Percentiles rank a stretch among this genome's conserved stretches.
phyloP scores from a whole-genome alignment of 2,113 vertebrate genomes.

The Phaetusa simplex region DNA sequence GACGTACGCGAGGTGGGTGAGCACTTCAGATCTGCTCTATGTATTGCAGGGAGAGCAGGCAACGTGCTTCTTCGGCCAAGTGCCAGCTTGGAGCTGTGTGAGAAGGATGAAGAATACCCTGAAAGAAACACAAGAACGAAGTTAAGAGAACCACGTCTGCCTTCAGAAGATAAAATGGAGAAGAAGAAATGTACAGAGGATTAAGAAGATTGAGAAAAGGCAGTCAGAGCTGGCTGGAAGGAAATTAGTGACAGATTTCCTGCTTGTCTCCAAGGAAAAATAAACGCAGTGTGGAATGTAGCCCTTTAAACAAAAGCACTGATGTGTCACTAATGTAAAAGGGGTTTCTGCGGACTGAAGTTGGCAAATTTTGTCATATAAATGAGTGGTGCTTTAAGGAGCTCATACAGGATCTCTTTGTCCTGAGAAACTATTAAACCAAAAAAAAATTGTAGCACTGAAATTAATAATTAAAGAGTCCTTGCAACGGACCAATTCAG shows the following conservation, averaged over 20 bases:
- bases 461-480: slow-evolving; percentile 44
- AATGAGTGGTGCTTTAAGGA: background rate
- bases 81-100: background rate
- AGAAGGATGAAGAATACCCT: background rate
- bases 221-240: background rate
- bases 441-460: background rate
- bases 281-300: slow-evolving; percentile 2
- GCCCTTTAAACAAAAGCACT: background rate
- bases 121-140: background rate
- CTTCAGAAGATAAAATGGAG: slow-evolving; percentile 5
- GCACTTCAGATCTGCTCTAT: background rate
- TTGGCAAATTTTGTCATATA: background rate
- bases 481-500: background rate
- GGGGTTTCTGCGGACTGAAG: background rate
- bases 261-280: slow-evolving; percentile 9
- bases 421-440: background rate
- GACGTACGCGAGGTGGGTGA: background rate
- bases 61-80: background rate
- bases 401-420: background rate
- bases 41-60: background rate
- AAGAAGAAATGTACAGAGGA: background rate
- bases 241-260: slow-evolving; percentile 45
- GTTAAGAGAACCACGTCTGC: background rate
- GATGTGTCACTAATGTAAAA: background rate
- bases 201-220: background rate